Percentiles rank a stretch among this genome's conserved stretches.
Evolutionary conservation across 1,140 invertebrate genomes (phyloP).

Genomic region (Pissodes strobi): DNA sequence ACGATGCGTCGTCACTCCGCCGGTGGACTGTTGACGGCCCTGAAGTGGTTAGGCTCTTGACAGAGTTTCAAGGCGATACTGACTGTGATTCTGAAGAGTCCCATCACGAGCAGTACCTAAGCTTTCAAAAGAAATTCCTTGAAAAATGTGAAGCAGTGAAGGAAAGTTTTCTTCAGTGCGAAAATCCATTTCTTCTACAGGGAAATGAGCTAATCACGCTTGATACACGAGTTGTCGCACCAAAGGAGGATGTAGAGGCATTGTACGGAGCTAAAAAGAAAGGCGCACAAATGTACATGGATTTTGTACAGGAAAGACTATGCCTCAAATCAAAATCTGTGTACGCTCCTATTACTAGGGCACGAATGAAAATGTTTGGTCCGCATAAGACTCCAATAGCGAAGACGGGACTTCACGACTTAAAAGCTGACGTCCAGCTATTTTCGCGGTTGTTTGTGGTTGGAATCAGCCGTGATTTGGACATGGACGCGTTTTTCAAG

Average conservation of each 20-base stretch:
- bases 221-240: no score
- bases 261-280: background rate
- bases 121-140: background rate
- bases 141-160: background rate
- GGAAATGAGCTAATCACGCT: no score
- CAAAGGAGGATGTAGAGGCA: background rate
- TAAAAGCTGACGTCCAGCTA: no score
- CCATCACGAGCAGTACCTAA: background rate
- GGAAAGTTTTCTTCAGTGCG: background rate
- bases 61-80: background rate
- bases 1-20: background rate
- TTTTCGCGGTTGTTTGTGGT: no score
- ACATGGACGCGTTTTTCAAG: no score
- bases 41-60: background rate
- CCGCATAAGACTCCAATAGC: no score
- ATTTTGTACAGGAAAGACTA: background rate
- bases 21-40: background rate
- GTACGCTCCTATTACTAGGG: background rate
- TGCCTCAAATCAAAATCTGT: no score
- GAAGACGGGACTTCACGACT: no score
- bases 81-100: no score
- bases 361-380: no score
- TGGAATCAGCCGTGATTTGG: no score
- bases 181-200: no score
- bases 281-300: background rate